Evolutionary conservation across 1,140 invertebrate species (phyloP).

Genomic region (Coptotermes formosanus): DNA sequence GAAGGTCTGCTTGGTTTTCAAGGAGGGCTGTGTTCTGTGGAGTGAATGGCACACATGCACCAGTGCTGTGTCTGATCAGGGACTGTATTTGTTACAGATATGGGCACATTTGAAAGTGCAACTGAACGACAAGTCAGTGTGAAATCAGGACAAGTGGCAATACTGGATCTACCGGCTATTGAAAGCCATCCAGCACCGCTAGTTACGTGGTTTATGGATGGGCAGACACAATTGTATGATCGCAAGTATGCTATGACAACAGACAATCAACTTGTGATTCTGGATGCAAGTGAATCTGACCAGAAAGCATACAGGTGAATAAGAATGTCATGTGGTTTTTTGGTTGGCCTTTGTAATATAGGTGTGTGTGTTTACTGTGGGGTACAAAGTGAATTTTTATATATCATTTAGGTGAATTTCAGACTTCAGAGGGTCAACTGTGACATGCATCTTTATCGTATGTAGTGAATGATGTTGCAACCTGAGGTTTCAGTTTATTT

Average conservation of each 20-base stretch:
- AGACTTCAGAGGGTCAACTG: too few species aligned
- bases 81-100: slow-evolving; percentile 59
- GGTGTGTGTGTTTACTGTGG: neutral
- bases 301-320: slow-evolving; percentile 69
- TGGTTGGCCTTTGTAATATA: neutral
- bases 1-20: too few species aligned
- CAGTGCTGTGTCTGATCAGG: neutral
- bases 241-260: slow-evolving; percentile 76
- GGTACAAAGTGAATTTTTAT: too few species aligned
- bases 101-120: slow-evolving; percentile 75
- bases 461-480: too few species aligned
- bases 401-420: too few species aligned
- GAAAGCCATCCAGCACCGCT: slow-evolving; percentile 79
- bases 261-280: slow-evolving; percentile 75
- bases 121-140: slow-evolving; percentile 61
- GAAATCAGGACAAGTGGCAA: slow-evolving; percentile 73
- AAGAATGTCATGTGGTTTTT: slow-evolving; percentile 24
- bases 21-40: too few species aligned
- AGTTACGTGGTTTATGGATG: slow-evolving; percentile 79
- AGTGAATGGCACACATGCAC: too few species aligned
- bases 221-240: slow-evolving; percentile 67
- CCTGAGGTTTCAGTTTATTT: too few species aligned
- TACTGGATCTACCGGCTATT: slow-evolving; percentile 77
- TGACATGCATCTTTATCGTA: too few species aligned
- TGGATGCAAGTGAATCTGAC: slow-evolving; percentile 69